Base-by-base conservation (phyloP, 1,140 invertebrate genomes). In the Branchinecta lynchi region DNA sequence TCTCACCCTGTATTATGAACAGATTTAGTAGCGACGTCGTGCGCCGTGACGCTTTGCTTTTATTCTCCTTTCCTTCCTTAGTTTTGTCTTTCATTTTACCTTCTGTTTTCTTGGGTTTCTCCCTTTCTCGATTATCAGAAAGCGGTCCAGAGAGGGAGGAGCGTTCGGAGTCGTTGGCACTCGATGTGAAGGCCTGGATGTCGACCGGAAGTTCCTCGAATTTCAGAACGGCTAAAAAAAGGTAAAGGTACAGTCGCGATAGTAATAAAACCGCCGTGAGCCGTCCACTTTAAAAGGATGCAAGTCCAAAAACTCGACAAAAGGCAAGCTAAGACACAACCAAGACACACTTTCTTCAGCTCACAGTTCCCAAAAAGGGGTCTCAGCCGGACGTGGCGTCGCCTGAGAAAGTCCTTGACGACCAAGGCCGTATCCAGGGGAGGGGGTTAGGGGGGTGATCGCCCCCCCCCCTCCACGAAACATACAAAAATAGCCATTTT, bases 21-120 rank as follows among this genome's bases (percentile, higher is more conserved):
- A 93, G 85, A 86, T 93, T 93, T 80, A 93, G 85, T 78, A 93
- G 86, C 80, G 90, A 93, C 79, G 90, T 92, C 81, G 91, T 91
- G 83, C 90, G 88, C 80, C 89, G 87, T 79, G 89, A 91, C 80
- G 87, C 84, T 85, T 90, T 90, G 81, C 77, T 74, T 75, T 73
- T 72, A 71, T 70, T 72, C 66, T 69, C 71, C 8, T 9, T n/a
- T 12, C 15, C 45, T 65, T 44, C 73, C 68, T 71, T 73, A 45
- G 43, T 45, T 46, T 70, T 69, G 45, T 68, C 43, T 44, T 70
- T 71, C 67, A 68, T 66, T 60, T 72, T 74, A 72, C 72, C 72
- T 73, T 74, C 72, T 43, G 69, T 67, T 60, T 60, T 60, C 17
- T 60, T 60, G 17, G 69, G 70, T 65, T 67, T 69, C 44, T 66